phyloP scores from a whole-genome alignment of 2,797 vertebrate species.

The Ficedula albicollis region DNA sequence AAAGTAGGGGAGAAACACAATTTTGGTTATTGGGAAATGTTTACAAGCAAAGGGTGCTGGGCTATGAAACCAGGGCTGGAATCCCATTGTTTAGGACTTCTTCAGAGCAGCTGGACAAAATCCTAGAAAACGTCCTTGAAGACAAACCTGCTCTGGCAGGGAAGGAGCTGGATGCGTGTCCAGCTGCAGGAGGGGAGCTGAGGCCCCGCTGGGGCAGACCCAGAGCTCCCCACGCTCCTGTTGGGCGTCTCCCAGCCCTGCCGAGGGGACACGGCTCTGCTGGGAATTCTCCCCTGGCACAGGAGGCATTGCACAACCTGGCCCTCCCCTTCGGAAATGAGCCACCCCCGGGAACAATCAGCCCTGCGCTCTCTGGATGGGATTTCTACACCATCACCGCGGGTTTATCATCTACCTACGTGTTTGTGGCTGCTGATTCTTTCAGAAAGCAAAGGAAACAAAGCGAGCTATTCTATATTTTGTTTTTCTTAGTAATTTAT shows the following conservation, averaged over 20 bases:
- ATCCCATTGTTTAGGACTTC: not conserved
- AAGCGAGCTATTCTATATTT: not conserved
- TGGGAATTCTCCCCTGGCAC: not conserved
- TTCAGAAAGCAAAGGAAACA: not conserved
- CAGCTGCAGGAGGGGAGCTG: not conserved
- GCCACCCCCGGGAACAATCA: not conserved
- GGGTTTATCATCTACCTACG: not conserved
- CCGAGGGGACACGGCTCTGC: not conserved
- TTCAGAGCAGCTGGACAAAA: slow-evolving; percentile 3
- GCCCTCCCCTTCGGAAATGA: slow-evolving; percentile 27
- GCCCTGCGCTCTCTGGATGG: not conserved
- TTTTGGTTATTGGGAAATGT: not conserved
- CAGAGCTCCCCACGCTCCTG: not conserved
- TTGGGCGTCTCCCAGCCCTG: not conserved
- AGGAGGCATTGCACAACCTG: slow-evolving; percentile 9
- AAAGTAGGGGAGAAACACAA: not conserved
- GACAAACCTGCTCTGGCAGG: slow-evolving; percentile 33
- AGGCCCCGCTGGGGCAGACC: not conserved
- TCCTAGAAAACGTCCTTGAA: slow-evolving; percentile 21
- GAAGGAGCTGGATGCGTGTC: not conserved
- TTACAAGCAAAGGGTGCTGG: rapidly evolving
- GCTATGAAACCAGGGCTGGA: not conserved
- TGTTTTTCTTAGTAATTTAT: slow-evolving; percentile 54
- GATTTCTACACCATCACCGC: not conserved
- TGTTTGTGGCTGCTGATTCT: slow-evolving; percentile 3